Conservation (phyloP, 2,888 invertebrate genomes). For the Myopa tessellatipennis region DNA sequence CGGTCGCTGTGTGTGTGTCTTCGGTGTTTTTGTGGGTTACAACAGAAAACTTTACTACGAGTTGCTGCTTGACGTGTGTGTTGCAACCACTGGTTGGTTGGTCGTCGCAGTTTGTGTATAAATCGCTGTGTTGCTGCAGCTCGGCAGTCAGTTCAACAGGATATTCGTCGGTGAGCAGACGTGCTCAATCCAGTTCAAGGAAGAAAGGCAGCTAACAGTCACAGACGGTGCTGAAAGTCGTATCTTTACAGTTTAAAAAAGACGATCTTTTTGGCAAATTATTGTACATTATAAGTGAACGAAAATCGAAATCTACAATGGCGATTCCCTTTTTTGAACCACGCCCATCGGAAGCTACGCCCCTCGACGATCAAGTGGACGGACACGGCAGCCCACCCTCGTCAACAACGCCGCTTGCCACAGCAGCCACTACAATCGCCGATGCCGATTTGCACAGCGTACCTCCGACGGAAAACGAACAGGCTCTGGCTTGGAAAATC, state of each 20-base stretch:
- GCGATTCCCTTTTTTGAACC: constrained; percentile 65
- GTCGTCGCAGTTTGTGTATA: constrained; percentile 35
- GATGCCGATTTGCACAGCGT: constrained; percentile 44
- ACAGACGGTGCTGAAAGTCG: constrained; percentile 26
- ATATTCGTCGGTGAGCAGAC: constrained; percentile 42
- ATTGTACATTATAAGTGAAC: constrained; percentile 17
- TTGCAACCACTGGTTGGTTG: constrained; percentile 36
- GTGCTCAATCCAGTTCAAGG: constrained; percentile 16
- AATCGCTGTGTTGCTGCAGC: constrained; percentile 32
- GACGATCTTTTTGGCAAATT: constrained; percentile 2
- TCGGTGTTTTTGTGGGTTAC: constrained; percentile 43
- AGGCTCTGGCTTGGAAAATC: constrained; percentile 62
- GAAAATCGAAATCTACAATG: constrained; percentile 51
- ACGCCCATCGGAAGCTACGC: constrained; percentile 48
- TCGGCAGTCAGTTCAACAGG: constrained; percentile 43
- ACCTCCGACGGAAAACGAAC: constrained; percentile 48
- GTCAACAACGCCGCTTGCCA: constrained; percentile 18
- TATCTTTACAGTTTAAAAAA: constrained; percentile 16
- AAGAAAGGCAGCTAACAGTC: background rate
- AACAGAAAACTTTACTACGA: constrained; percentile 23
- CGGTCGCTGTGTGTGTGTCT: constrained; percentile 16
- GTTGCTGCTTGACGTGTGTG: constrained; percentile 27
- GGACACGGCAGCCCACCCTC: constrained; percentile 47
- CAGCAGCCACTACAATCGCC: constrained; percentile 36
- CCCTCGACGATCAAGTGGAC: constrained; percentile 59